A percentile compares a stretch with the other conserved stretches of the same genome.
phyloP scores from a whole-genome alignment of 2,888 invertebrate species.

The Charanyca ferruginea region DNA sequence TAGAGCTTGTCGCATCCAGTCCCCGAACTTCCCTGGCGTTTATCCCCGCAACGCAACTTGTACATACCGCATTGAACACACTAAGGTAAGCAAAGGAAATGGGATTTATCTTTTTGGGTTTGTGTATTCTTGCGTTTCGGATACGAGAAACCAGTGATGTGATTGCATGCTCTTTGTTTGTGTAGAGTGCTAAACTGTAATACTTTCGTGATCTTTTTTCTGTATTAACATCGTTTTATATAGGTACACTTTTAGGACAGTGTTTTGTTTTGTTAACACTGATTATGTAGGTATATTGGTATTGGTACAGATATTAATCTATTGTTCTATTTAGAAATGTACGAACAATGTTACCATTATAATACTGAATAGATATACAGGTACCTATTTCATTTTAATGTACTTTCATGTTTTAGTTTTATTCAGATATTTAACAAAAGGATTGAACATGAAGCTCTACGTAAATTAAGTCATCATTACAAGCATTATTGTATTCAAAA shows the following conservation, averaged over 20 bases:
- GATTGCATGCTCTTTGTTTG: conserved; percentile 25
- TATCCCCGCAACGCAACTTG: conserved; percentile 97
- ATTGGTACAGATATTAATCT: not conserved
- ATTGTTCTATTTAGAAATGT: conserved; percentile 10
- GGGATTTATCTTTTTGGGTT: conserved; percentile 27
- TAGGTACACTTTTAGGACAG: not conserved
- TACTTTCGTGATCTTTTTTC: conserved; percentile 11
- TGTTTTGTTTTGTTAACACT: not conserved
- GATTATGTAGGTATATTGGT: not conserved
- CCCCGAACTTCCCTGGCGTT: conserved; percentile 97
- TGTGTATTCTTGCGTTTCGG: conserved; percentile 22
- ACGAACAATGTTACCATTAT: not conserved
- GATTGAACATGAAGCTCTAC: not conserved
- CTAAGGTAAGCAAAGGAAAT: conserved; percentile 80
- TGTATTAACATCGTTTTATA: not conserved
- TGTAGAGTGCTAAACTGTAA: not conserved
- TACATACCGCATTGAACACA: conserved; percentile 93
- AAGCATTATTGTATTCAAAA: conserved; percentile 24
- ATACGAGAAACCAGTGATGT: conserved; percentile 21
- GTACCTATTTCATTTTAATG: not conserved
- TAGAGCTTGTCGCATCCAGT: conserved; percentile 94
- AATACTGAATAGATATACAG: not conserved
- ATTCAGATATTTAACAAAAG: not conserved
- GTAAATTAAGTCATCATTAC: not conserved
- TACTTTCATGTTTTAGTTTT: not conserved